Base-by-base conservation (phyloP, 2,797 vertebrate genomes). In the Peromyscus nudipes region DNA sequence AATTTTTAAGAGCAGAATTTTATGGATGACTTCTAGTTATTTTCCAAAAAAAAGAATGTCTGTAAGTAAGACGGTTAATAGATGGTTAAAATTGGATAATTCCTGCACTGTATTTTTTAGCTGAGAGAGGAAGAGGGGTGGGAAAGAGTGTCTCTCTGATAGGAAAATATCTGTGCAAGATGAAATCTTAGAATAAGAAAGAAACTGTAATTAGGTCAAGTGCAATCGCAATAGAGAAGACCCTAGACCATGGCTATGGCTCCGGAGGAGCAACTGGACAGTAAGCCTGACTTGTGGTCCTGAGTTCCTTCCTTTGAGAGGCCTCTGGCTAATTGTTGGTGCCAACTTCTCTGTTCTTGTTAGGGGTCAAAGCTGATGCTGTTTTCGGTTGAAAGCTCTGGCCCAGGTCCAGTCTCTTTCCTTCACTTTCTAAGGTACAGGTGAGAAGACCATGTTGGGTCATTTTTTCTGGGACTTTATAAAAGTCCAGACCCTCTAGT, bases 1-100 rank as follows among this genome's bases (percentile, higher is more conserved):
- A 97, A 91, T 96, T 97, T 97, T 98, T 81, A 86, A 85, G 85
- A 94, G 79, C 29, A 88, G 83, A 93, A 95, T 95, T 97, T 95
- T 97, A 96, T 83, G 31, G 7, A 86, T 62, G 62, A 64, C 21
- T 96, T 84, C 46, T 85, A 92, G 81, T 95, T 95, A 80, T 85
- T 97, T 89, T 96, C 62, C 40, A 80, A 89, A 98, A 95, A 37
- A 19, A 37, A 37, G 62, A 79, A 91, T 85, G 71, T 69, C 65
- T 90, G 16, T 95, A 62, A 92, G 16, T 95, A 62, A 94, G 64
- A 82, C 93, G 46, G 91, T 79, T 97, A 96, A 77, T 94, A 77
- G 96, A 67, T 80, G 79, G 77, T 89, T 93, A 92, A 95, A 91
- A 75, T 14, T 43, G 71, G 62, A 65, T 62, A 84, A 89, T 21